Base-by-base conservation (phyloP, 2,113 vertebrate species). In the Colaptes auratus region DNA sequence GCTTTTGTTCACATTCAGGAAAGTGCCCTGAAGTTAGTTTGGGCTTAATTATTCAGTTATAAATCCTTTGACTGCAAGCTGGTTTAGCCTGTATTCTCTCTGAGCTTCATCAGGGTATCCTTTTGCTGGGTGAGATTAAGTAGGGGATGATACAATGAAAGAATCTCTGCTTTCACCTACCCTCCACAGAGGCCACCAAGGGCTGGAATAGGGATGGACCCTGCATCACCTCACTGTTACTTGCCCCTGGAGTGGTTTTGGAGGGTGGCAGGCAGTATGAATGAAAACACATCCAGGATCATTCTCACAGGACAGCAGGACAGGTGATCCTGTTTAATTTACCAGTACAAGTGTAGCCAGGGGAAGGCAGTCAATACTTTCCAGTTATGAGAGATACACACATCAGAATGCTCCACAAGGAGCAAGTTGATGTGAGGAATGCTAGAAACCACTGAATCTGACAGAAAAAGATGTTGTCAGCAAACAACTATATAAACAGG, bases 1-100 rank as follows among this genome's bases (percentile, higher is more conserved):
- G 82, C 67, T 93, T 95, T 94, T 92, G 91, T 87, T 95, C 70
- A 23, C 58, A n/a, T 92, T 74, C 86, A 73, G 33, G n/a, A 35
- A 93, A 92, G 83, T 73, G 78, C 86, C 89, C 83, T 69, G 50
- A 84, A 93, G 81, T 92, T 85, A 91, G 84, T 73, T 84, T 80
- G 89, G 72, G 67, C 67, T 82, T 96, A 89, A 91, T 92, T 94
- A 95, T 82, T 89, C 64, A 50, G 66, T 66, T 73, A 42, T 87
- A 93, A 92, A 75, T 90, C 84, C 66, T 87, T 24, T 72, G 70
- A n/a, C 44, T 92, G 33, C 35, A 56, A 87, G 39, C n/a, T 92
- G 86, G 75, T 76, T 87, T 87, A 82, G 59, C 66, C 35, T 17
- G 1, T 55, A 53, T 84, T 75, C 78, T 86, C 70, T 15, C 50